phyloP scores from a whole-genome alignment of 2,888 invertebrate species.

The Notodonta dromedarius region DNA sequence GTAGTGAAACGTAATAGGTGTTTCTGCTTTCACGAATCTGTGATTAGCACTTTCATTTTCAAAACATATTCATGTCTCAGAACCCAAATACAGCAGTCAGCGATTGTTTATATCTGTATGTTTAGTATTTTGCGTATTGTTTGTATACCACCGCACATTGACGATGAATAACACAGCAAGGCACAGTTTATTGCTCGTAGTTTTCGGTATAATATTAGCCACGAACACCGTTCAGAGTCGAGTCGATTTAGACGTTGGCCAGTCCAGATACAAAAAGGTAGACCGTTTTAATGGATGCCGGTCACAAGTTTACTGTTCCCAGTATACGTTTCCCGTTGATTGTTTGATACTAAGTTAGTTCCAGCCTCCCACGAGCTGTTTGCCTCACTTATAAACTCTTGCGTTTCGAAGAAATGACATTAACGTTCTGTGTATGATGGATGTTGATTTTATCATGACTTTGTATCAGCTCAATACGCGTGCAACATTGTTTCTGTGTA shows the following conservation, averaged over 20 bases:
- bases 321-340: constrained; percentile 46
- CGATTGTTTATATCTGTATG: constrained; percentile 11
- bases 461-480: constrained; percentile 30
- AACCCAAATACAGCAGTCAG: constrained; percentile 10
- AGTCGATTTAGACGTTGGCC: constrained; percentile 26
- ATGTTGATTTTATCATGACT: constrained; percentile 42
- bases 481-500: constrained; percentile 24
- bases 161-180: neutral
- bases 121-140: constrained; percentile 23
- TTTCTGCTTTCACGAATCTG: constrained; percentile 6
- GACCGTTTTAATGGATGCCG: constrained; percentile 47
- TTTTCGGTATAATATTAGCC: constrained; percentile 11
- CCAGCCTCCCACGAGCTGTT: constrained; percentile 51
- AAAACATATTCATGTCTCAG: constrained; percentile 2
- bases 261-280: constrained; percentile 41
- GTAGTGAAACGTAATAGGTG: constrained; percentile 2
- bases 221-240: constrained; percentile 11
- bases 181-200: constrained; percentile 8
- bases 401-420: constrained; percentile 51
- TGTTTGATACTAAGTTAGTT: constrained; percentile 45
- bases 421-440: constrained; percentile 39
- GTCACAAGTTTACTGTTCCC: constrained; percentile 44
- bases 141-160: constrained; percentile 4
- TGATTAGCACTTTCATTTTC: constrained; percentile 6
- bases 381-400: constrained; percentile 52